Conservation (phyloP, 2,888 invertebrate species). For the Chloroclysta siterata region DNA sequence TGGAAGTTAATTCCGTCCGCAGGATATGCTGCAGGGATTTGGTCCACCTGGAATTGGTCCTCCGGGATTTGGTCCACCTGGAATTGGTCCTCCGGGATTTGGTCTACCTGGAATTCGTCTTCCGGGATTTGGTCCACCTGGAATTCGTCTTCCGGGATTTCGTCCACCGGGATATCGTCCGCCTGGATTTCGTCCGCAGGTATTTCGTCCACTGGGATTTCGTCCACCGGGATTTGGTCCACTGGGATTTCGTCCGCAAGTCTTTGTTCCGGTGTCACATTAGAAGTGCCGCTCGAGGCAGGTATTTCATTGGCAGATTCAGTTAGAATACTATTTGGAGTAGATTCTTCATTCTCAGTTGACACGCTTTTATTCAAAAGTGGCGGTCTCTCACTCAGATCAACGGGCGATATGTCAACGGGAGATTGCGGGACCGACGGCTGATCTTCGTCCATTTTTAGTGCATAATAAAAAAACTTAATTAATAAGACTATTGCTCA, state of each 20-base stretch:
- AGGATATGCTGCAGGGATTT: background rate
- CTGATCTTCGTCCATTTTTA: conserved; percentile 12
- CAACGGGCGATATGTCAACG: background rate
- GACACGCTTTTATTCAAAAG: background rate
- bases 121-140: background rate
- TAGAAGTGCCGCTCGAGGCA: background rate
- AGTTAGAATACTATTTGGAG: background rate
- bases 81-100: background rate
- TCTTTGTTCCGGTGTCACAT: background rate
- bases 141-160: too few relatives aligned
- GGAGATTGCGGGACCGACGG: background rate
- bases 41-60: background rate
- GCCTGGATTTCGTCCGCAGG: background rate
- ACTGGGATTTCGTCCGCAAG: background rate
- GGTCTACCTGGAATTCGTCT: background rate
- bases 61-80: too few relatives aligned
- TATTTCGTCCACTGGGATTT: background rate
- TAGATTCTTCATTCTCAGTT: background rate
- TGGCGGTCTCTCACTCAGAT: background rate
- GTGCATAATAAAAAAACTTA: conserved; percentile 9
- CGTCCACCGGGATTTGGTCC: background rate
- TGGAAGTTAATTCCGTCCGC: background rate
- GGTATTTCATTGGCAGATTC: background rate
- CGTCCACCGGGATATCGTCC: too few relatives aligned
- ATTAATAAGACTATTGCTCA: background rate